Base-by-base conservation (phyloP, 1,140 invertebrate genomes). In the Glossosoma conforme region DNA sequence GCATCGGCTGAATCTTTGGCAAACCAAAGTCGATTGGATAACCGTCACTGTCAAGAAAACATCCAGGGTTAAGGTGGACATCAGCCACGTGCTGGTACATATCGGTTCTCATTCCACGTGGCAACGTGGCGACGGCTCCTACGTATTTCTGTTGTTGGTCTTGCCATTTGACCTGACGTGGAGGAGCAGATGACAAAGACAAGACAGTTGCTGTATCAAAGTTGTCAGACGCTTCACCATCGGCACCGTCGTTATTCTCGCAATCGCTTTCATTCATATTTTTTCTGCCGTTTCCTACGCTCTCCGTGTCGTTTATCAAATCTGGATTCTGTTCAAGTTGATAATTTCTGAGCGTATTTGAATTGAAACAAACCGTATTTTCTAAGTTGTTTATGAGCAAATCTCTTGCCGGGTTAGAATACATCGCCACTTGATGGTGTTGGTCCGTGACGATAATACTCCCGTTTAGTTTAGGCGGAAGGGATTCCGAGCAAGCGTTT, bases 1-100 rank as follows among this genome's bases (percentile, higher is more conserved):
- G 61, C 56, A 76, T 69, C 45, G 69, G 30, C 18, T 76, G 69
- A 20, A 85, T 72, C 61, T 86, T 86, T 1, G 84, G 86, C 10
- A 88, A 66, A 41, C 87, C 88, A 54, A 87, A 91, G 59, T 91
- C 87, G 13, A 86, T 72, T 0, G 86, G 85, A 63, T 87, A 89
- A 0, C 84, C 85, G 46, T 89, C 86, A 25, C 76, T 78, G 44
- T 87, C 87, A 49, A 89, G 69, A 59, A 82, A 81, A 49, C 80
- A 81, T 0, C 79, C 76, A 0, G 82, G 81, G 61, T 83, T 83
- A 11, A 84, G 64, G 60, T 84, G 82, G 11, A 84, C 80, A 61
- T 85, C 82, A 2, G 82, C 78, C 3, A 80, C 77, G 50, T 80
- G 78, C 46, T 80, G 80, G 40, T 78, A 75, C 65, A 75, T 67